Evolutionary conservation across 2,113 vertebrate species (phyloP).

Genomic region (Antennarius striatus): DNA sequence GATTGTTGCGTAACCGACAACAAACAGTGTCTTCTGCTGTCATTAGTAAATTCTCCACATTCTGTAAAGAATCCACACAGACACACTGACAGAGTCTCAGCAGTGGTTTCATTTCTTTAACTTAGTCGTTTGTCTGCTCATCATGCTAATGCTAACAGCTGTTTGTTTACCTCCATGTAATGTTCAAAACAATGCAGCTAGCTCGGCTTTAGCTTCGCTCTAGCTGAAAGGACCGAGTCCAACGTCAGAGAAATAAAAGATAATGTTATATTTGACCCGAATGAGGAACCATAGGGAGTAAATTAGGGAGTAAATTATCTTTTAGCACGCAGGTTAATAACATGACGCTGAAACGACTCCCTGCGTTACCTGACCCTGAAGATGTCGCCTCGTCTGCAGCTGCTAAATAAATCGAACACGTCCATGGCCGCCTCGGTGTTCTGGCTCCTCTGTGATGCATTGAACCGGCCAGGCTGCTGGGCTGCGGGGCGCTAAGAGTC

Average conservation of each 20-base stretch:
- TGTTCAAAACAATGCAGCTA: background rate
- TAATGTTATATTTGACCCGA: background rate
- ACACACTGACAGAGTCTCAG: too few species aligned
- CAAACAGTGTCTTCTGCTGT: too few species aligned
- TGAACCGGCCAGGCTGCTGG: slow-evolving; percentile 76
- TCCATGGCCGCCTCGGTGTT: slow-evolving; percentile 84
- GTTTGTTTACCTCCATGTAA: slow-evolving; percentile 1
- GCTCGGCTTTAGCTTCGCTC: background rate
- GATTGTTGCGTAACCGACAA: too few species aligned
- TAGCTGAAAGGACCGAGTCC: too few species aligned
- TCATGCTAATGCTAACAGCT: slow-evolving; percentile 34
- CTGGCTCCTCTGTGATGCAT: slow-evolving; percentile 78
- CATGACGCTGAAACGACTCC: background rate
- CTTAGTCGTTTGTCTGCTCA: background rate
- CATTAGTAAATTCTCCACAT: too few species aligned
- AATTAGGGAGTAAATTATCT: background rate
- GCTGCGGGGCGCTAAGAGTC: too few species aligned
- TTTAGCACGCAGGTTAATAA: background rate
- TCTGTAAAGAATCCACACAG: background rate
- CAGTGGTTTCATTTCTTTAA: too few species aligned
- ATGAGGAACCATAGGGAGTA: background rate
- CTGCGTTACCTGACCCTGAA: slow-evolving; percentile 88
- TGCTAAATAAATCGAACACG: slow-evolving; percentile 90
- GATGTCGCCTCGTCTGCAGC: slow-evolving; percentile 95
- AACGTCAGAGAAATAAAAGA: background rate